Evolutionary conservation across 2,888 invertebrate genomes (phyloP), one percentile per base, ranked within the genome.

Genomic region (Xestia sexstrigata): DNA sequence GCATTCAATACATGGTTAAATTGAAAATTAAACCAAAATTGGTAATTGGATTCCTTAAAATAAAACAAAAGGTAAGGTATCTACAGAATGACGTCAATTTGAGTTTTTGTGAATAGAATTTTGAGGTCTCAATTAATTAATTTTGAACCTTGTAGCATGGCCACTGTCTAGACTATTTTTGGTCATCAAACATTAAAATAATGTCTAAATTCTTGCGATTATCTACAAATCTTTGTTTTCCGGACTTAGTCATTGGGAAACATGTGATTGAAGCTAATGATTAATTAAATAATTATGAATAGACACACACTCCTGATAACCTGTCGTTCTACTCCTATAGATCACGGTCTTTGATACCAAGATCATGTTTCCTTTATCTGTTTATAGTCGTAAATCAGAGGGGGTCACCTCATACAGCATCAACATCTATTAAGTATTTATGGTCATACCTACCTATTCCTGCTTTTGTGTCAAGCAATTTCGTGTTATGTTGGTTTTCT

Each of bases 281-380:
- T 35, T 88, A 87, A 90, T 82, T 73, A 85, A 82, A 86, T 87
- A 47, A 62, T 75, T 74, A 74, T 72, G 78, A 79, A 75, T 83
- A 76, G 78, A 86, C 79, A 74, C 81, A 79, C 77, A 87, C 85
- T 79, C 60, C 68, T 83, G 90, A 92, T 92, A 91, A 90, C 87
- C 85, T 86, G 75, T 74, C 76, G 77, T 81, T 85, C 81, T 84
- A 86, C 83, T 82, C 74, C 74, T n/a, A 76, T 67, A 86, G 87
- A 89, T 90, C 90, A 90, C 72, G 88, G 87, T 78, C 85, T 83
- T 75, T 83, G 83, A 87, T 87, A 86, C 47, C 39, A 67, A 76
- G 71, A 75, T 87, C 82, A 87, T 80, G 75, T 78, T 84, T 86
- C 76, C 79, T 79, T 81, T 83, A 86, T 82, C 79, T 82, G 55